A percentile compares a stretch with the other conserved stretches of the same genome.
Conservation (phyloP, 1,140 invertebrate species). For the Drosophila pallidifrons region DNA sequence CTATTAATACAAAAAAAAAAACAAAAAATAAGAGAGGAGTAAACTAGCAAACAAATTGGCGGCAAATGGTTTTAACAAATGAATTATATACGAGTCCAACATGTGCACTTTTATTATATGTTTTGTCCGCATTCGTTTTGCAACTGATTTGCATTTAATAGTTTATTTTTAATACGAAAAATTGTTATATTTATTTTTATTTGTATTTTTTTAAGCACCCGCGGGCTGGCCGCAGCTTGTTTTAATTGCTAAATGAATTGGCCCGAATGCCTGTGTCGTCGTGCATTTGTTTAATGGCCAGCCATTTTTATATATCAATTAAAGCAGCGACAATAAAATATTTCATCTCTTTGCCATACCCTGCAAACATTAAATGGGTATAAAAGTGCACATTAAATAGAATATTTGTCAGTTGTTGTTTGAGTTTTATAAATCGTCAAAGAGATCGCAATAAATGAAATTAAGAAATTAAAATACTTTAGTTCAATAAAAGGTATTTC, state of each 20-base stretch:
- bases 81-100: constrained; percentile 69
- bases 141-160: constrained; percentile 77
- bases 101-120: constrained; percentile 22
- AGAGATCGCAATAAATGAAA: background rate
- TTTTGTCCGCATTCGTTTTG: constrained; percentile 20
- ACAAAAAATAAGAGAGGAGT: constrained; percentile 27
- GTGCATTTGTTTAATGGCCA: constrained; percentile 71
- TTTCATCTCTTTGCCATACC: constrained; percentile 25
- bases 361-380: constrained; percentile 2
- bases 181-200: constrained; percentile 26
- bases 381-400: background rate
- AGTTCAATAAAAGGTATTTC: background rate
- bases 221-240: constrained; percentile 63
- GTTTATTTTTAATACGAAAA: constrained; percentile 54
- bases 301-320: constrained; percentile 80
- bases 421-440: background rate
- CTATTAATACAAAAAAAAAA: constrained; percentile 7
- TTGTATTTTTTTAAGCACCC: constrained; percentile 30
- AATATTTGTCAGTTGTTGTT: no score
- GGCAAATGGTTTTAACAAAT: constrained; percentile 80
- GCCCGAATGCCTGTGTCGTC: constrained; percentile 21
- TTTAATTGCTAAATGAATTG: constrained; percentile 81
- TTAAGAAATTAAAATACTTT: background rate
- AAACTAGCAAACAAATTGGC: constrained; percentile 66
- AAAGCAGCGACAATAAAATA: constrained; percentile 69